phyloP scores from a whole-genome alignment of 2,888 invertebrate genomes.

The Diachrysia chrysitis region DNA sequence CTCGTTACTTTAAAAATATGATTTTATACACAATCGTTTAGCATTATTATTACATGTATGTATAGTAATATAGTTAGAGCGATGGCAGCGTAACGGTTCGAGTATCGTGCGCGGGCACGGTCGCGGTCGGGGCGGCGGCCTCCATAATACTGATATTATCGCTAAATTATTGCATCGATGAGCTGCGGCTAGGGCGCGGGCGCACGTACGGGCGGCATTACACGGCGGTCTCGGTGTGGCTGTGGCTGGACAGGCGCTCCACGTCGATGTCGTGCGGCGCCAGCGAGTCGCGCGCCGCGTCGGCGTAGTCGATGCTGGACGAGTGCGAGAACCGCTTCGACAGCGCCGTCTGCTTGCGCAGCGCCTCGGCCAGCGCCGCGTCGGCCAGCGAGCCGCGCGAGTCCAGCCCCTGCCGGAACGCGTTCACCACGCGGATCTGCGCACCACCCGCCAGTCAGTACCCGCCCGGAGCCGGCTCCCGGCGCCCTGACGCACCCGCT shows the following conservation, averaged over 20 bases:
- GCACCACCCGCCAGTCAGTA: constrained; percentile 69
- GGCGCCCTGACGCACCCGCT: constrained; percentile 52
- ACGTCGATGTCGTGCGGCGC: constrained; percentile 97
- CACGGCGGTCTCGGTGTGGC: constrained; percentile 98
- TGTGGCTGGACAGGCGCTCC: constrained; percentile 97
- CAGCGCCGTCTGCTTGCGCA: constrained; percentile 97
- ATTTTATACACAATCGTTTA: constrained; percentile 80
- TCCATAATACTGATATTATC: constrained; percentile 69
- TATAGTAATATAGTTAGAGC: constrained; percentile 70
- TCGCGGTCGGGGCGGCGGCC: constrained; percentile 61
- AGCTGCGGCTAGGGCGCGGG: constrained; percentile 57
- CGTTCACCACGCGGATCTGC: constrained; percentile 99
- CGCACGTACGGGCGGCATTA: constrained; percentile 80
- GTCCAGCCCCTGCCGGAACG: constrained; percentile 99
- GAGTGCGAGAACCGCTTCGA: constrained; percentile 97
- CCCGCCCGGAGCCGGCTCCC: constrained; percentile 24
- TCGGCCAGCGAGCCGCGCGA: constrained; percentile 97
- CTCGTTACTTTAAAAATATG: constrained; percentile 76
- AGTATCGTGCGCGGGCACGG: constrained; percentile 55
- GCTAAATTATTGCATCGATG: constrained; percentile 69
- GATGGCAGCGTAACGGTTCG: constrained; percentile 77
- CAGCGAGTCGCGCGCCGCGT: constrained; percentile 92
- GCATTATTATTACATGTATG: constrained; percentile 65
- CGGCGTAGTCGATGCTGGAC: constrained; percentile 93
- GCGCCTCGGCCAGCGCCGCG: constrained; percentile 97